Evolutionary conservation across 2,113 vertebrate genomes (phyloP), one percentile per base, ranked within the genome.

Genomic region (Mionectes macconnelli): DNA sequence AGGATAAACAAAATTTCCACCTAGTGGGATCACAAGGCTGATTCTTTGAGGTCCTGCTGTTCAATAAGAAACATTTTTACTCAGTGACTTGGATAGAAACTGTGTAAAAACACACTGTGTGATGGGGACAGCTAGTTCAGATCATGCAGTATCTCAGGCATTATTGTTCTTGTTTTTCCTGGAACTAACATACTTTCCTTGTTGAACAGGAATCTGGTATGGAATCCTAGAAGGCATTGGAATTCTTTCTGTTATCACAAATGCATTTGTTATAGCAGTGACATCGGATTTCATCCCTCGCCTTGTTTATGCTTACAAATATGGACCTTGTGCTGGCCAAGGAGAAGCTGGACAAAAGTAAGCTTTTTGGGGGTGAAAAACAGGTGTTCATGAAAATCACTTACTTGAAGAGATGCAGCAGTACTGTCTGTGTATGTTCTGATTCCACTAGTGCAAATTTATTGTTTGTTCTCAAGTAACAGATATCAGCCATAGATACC

Each of bases 261-360:
- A 99, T 39, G 99, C 99, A 31, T 99, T 99, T 92, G 99, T 99
- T 91, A 99, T 99, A 86, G 99, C 99, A 5, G 98, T 99, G 84
- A 99, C 99, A 45, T 99, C 99, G 2, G 99, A 99, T 97, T 99
- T 99, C 93, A 99, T 99, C 94, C 99, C 99, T 90, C 99, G 99
- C 47, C 98, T 99, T 80, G 99, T 99, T 90, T 99, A 99, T 59
- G 98, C 98, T 60, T 99, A 99, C 96, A 99, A 99, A 94, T 99
- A 99, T 0, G 99, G 99, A 93, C 99, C 99, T 6, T 99, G 99
- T 96, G 99, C 99, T 6, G 98, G 99, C 70, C 98, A 98, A 96
- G 98, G 98, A 93, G 98, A 98, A 96, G 98, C 99, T 49, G 99
- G 98, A 89, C 98, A 99, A 96, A 98, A 99, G 99, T 99, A 98